Evolutionary conservation across 2,797 vertebrate genomes (phyloP).

Genomic region (Lithobates sylvaticus): DNA sequence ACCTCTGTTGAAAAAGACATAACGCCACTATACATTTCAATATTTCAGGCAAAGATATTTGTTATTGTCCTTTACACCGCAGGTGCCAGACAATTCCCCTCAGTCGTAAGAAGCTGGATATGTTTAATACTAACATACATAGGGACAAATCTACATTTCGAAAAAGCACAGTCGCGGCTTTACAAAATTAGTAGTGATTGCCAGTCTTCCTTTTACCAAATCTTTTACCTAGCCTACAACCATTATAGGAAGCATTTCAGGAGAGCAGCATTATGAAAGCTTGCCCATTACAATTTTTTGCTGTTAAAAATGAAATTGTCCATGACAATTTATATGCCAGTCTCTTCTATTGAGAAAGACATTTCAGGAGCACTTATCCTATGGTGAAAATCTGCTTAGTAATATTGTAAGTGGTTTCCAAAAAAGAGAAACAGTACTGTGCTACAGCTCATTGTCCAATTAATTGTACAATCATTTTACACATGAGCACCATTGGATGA

Average conservation of each 20-base stretch:
- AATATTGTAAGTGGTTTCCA: neutral
- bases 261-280: neutral
- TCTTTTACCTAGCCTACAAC: neutral
- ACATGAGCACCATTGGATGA: neutral
- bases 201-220: neutral
- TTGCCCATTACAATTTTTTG: neutral
- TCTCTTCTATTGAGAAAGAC: neutral
- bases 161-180: neutral
- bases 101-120: constrained; percentile 6
- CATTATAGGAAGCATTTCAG: no score
- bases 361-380: neutral
- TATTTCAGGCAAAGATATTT: constrained; percentile 50
- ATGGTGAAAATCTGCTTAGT: neutral
- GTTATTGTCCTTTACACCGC: constrained; percentile 53
- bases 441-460: neutral
- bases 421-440: neutral
- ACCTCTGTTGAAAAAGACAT: constrained; percentile 52
- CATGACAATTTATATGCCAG: neutral
- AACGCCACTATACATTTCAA: constrained; percentile 41
- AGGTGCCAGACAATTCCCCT: constrained; percentile 23
- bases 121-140: constrained; percentile 14
- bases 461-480: neutral
- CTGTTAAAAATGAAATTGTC: neutral
- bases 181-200: neutral
- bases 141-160: neutral